Evolutionary conservation across 1,140 invertebrate genomes (phyloP).

Genomic region (Cephus cinctus): DNA sequence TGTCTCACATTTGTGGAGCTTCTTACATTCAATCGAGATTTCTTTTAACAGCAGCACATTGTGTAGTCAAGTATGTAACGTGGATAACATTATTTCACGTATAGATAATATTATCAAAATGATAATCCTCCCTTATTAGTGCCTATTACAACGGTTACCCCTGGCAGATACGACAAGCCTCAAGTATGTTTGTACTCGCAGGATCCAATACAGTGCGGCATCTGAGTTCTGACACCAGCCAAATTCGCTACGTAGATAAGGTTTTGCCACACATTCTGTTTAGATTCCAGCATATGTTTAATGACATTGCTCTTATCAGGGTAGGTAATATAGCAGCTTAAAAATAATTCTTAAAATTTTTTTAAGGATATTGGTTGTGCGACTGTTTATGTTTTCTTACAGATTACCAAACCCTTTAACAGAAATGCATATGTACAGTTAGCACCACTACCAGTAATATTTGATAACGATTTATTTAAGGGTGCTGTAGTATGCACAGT

Average conservation of each 20-base stretch:
- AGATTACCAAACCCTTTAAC: slow-evolving; percentile 15
- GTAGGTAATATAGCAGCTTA: slow-evolving; percentile 23
- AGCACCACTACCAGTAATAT: slow-evolving; percentile 8
- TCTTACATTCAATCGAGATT: slow-evolving; percentile 21
- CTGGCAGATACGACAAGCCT: slow-evolving; percentile 33
- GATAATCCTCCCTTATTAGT: neutral
- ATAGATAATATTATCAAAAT: slow-evolving; percentile 4
- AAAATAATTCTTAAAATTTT: neutral
- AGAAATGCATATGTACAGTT: slow-evolving; percentile 15
- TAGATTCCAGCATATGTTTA: slow-evolving; percentile 29
- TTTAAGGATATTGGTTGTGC: slow-evolving; percentile 20
- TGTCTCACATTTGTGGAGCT: slow-evolving; percentile 18
- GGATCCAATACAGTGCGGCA: slow-evolving; percentile 35
- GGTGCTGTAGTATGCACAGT: slow-evolving; percentile 22
- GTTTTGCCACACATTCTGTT: slow-evolving; percentile 38
- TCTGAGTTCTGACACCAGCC: slow-evolving; percentile 25
- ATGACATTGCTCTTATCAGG: slow-evolving; percentile 45
- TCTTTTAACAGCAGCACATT: slow-evolving; percentile 14
- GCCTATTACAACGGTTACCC: slow-evolving; percentile 1
- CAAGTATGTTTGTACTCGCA: slow-evolving; percentile 32
- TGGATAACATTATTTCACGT: neutral
- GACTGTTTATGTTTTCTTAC: slow-evolving; percentile 24
- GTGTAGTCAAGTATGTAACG: neutral
- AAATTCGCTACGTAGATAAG: slow-evolving; percentile 33
- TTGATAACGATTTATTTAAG: slow-evolving; percentile 22